These are phyloP conservation scores for Ruditapes philippinarum DNA, from an alignment of 1,140 invertebrate species.

Conservation along the genomic window DNA sequence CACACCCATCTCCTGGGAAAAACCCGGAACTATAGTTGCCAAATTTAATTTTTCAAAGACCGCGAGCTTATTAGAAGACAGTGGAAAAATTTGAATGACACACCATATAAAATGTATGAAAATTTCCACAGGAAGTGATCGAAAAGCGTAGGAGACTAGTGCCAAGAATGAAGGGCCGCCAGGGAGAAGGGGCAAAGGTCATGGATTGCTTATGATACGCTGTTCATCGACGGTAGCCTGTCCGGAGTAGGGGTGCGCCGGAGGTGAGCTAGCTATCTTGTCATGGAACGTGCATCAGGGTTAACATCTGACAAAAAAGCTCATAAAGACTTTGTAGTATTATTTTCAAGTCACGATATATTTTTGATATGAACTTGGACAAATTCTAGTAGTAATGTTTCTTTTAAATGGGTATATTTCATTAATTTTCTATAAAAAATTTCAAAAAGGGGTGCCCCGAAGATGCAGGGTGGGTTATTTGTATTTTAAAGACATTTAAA, in stretches of 20 bases:
- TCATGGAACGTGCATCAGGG: constrained; percentile 2
- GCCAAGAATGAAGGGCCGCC: no score
- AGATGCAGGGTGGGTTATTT: neutral
- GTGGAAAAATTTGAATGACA: no score
- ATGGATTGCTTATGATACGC: no score
- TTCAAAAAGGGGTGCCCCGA: neutral
- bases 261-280: no score
- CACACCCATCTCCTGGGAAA: neutral
- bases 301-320: constrained; percentile 7
- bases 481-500: neutral
- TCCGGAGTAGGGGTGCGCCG: no score
- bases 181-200: no score
- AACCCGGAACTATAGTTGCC: neutral
- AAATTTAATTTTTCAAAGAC: neutral
- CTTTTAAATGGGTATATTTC: neutral
- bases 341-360: constrained; percentile 10
- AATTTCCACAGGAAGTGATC: no score
- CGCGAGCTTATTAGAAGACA: no score
- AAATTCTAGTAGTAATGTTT: constrained; percentile 9
- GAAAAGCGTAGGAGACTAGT: no score
- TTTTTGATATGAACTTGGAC: constrained; percentile 3
- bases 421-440: constrained; percentile 34
- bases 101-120: no score
- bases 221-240: neutral
- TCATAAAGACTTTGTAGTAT: no score